Evolutionary conservation across 2,113 vertebrate genomes (phyloP).

Genomic region (Oxygymnocypris stewartii): DNA sequence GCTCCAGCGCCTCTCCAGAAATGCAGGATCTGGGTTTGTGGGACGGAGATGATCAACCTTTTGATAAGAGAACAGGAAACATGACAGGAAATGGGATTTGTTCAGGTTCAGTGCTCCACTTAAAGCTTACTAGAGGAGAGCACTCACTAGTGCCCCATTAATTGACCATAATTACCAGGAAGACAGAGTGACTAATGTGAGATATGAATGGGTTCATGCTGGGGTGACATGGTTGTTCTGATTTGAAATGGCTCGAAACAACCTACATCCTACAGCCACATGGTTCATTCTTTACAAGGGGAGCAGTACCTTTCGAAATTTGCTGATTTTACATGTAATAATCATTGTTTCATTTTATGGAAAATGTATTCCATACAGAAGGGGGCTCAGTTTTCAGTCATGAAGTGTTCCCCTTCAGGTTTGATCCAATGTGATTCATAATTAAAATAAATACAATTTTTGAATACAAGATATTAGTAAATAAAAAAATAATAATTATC

Average conservation of each 20-base stretch:
- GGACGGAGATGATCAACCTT: background rate
- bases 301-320: background rate
- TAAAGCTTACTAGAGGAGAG: constrained; percentile 48
- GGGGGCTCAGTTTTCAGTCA: background rate
- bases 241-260: constrained; percentile 17
- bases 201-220: constrained; percentile 43
- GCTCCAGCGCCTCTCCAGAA: constrained; percentile 13
- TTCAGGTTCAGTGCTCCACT: constrained; percentile 50
- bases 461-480: background rate
- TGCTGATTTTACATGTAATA: constrained; percentile 26
- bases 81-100: constrained; percentile 51
- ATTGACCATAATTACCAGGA: constrained; percentile 45
- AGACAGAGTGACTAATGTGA: background rate
- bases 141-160: constrained; percentile 36
- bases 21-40: constrained; percentile 22
- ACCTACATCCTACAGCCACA: background rate
- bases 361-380: constrained; percentile 22
- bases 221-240: constrained; percentile 39
- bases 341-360: background rate
- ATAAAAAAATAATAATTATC: background rate
- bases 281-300: background rate
- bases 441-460: constrained; percentile 11
- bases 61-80: constrained; percentile 13
- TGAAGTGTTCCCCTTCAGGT: background rate
- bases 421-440: constrained; percentile 8